These are phyloP conservation scores for Muraenolepis orangiensis DNA, from an alignment of 2,797 vertebrate genomes.

Conservation along the genomic window DNA sequence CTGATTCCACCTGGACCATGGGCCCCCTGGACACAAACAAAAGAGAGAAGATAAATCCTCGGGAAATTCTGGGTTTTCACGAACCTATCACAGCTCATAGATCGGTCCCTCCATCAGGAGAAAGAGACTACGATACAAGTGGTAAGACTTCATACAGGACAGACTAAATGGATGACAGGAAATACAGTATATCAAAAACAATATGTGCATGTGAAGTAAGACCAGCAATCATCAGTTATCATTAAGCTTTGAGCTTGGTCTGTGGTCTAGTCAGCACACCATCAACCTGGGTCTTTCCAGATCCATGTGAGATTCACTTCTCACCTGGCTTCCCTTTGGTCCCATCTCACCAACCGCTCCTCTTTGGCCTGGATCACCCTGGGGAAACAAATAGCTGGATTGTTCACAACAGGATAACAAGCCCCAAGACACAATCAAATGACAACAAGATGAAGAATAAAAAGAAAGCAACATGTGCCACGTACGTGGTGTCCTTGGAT, in stretches of 20 bases:
- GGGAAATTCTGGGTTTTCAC: background rate
- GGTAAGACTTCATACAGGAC: background rate
- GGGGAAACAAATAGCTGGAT: conserved; percentile 8
- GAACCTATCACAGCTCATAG: background rate
- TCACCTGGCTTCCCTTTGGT: conserved; percentile 80
- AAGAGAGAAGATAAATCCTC: background rate
- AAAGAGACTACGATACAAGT: background rate
- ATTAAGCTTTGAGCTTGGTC: background rate
- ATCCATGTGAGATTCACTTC: conserved; percentile 26
- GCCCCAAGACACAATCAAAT: background rate
- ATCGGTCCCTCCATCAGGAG: background rate
- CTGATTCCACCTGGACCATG: conserved; percentile 81
- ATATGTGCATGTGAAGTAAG: too few relatives aligned
- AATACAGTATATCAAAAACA: background rate
- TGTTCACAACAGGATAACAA: background rate
- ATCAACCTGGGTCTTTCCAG: background rate
- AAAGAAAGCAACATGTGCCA: conserved; percentile 27
- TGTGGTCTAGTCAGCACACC: background rate
- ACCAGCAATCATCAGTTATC: background rate
- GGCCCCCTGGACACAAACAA: conserved; percentile 70
- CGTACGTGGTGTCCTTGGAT: conserved; percentile 84
- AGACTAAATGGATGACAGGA: background rate
- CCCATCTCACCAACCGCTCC: conserved; percentile 85
- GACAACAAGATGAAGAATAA: background rate
- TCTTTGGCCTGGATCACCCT: conserved; percentile 89